Base-by-base conservation (phyloP, 1,140 invertebrate genomes). In the Carposina sasakii region DNA sequence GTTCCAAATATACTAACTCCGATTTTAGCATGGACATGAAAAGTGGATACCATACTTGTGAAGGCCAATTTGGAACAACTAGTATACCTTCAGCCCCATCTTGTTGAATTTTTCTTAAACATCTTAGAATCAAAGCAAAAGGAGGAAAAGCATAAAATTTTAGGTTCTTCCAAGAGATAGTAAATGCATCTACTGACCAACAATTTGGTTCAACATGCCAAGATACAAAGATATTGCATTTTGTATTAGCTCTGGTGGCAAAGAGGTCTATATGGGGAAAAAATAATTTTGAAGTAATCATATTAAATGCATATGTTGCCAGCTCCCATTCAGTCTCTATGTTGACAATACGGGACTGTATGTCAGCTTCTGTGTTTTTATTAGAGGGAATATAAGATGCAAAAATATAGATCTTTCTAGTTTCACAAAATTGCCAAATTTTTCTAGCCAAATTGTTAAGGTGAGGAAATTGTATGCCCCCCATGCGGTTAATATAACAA, bases 131-230 rank as follows among this genome's bases (percentile, higher is more conserved):
- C 19, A 39, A 3, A 8, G 36, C 3, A 20, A 39, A 39, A 5
- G 36, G 36, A 6, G 36, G 36, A 8, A 39, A 39, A 20, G 36
- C 19, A 19, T 39, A 39, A 20, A 39, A 39, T 6, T 28, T n/a
- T n/a, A n/a, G n/a, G n/a, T n/a, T n/a, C n/a, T n/a, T n/a, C n/a
- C n/a, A n/a, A n/a, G n/a, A n/a, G 12, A 28, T 12, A 12, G 24
- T 28, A 28, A 28, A 28, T 6, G 24, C 6, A 28, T 28, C 12
- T 28, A 28, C 12, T 28, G 24, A 5, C 6, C 6, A 28, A 28
- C 6, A 5, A 28, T 28, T 12, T 28, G 24, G 24, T 6, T 28
- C 24, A 6, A 6, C 12, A 12, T 28, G 24, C 24, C 24, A 28
- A 28, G 24, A 28, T 6, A 28, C 12, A 12, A 6, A 28, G 6